Evolutionary conservation across 1,140 invertebrate species (phyloP).

Genomic region (Bombus sibiricus): DNA sequence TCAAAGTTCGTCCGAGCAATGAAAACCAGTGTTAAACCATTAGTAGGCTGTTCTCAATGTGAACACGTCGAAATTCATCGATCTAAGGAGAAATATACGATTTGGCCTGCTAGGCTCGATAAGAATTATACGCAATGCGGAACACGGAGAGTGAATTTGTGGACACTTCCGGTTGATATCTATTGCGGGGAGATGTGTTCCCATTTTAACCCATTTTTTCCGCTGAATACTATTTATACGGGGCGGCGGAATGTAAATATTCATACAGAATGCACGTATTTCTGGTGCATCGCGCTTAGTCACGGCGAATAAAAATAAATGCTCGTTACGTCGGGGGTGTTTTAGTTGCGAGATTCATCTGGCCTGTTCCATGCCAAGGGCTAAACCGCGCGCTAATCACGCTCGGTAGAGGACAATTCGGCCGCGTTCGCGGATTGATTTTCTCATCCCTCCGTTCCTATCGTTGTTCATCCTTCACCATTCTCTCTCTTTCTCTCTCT

Average conservation of each 20-base stretch:
- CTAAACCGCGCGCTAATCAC: constrained; percentile 23
- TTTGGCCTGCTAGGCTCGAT: neutral
- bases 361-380: neutral
- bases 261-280: constrained; percentile 53
- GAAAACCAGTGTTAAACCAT: neutral
- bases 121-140: constrained; percentile 65
- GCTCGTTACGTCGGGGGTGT: constrained; percentile 31
- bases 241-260: constrained; percentile 62
- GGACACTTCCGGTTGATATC: constrained; percentile 53
- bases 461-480: neutral
- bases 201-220: constrained; percentile 60
- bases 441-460: neutral
- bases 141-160: constrained; percentile 52
- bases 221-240: constrained; percentile 58
- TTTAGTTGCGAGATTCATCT: constrained; percentile 13
- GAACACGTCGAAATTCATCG: neutral
- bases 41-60: neutral
- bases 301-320: constrained; percentile 62
- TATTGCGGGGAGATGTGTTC: constrained; percentile 25
- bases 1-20: constrained; percentile 23
- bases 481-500: too few relatives aligned
- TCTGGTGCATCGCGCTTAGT: constrained; percentile 47
- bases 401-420: neutral
- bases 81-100: neutral
- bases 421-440: constrained; percentile 1